Evolutionary conservation across 2,113 vertebrate species (phyloP).

Genomic region (Setophaga petechia): DNA sequence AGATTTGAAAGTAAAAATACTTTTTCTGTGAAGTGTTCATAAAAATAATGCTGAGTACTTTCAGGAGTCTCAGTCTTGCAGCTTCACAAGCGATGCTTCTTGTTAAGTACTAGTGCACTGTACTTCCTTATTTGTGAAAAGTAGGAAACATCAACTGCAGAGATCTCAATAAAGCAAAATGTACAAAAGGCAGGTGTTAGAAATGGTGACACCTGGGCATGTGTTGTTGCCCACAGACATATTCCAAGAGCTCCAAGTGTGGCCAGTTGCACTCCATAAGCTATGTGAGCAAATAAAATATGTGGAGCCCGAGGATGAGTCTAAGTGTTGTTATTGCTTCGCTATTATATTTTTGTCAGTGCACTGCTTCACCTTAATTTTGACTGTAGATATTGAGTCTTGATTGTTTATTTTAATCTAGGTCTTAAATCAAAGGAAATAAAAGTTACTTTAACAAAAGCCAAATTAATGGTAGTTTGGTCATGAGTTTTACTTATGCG

Average conservation of each 20-base stretch:
- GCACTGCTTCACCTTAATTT: not conserved
- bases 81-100: not conserved
- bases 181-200: not conserved
- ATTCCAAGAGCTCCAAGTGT: not conserved
- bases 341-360: not conserved
- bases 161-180: not conserved
- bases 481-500: not conserved
- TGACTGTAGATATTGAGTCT: not conserved
- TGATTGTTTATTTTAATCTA: not conserved
- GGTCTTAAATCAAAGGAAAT: not conserved
- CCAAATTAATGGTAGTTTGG: not conserved
- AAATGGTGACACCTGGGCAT: not conserved
- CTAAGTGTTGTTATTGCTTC: not conserved
- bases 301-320: not conserved
- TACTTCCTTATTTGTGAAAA: not conserved
- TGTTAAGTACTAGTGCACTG: not conserved
- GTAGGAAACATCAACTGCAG: not conserved
- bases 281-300: not conserved
- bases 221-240: rapidly evolving
- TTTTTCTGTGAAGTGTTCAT: not conserved
- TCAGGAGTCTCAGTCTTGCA: not conserved
- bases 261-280: not conserved
- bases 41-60: not conserved
- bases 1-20: not conserved
- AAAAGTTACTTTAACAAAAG: not conserved